phyloP scores from a whole-genome alignment of 2,888 invertebrate species.

The Allacma fusca region DNA sequence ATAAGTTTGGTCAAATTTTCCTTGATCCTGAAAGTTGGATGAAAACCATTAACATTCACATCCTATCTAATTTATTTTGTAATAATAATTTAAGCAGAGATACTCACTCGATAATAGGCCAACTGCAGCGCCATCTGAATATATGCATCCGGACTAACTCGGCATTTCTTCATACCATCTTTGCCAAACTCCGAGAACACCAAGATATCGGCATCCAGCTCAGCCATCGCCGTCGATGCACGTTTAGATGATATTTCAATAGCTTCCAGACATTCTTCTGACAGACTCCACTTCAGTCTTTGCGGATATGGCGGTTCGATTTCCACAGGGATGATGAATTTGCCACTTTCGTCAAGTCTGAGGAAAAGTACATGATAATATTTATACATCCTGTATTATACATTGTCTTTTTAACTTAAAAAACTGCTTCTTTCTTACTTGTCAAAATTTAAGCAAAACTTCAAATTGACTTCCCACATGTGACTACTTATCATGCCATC shows the following conservation, averaged over 20 bases:
- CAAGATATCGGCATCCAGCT: conserved; percentile 88
- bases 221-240: conserved; percentile 80
- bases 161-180: conserved; percentile 94
- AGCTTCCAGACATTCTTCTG: conserved; percentile 72
- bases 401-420: too few relatives aligned
- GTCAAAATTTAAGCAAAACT: neutral
- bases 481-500: conserved; percentile 72
- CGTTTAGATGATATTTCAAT: conserved; percentile 72
- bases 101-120: conserved; percentile 79
- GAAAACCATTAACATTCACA: neutral
- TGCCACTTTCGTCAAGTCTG: conserved; percentile 66
- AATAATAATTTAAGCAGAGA: too few relatives aligned
- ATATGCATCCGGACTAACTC: conserved; percentile 95
- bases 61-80: too few relatives aligned
- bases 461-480: neutral
- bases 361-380: too few relatives aligned
- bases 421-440: too few relatives aligned
- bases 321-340: conserved; percentile 65
- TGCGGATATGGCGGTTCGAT: conserved; percentile 82
- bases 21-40: conserved; percentile 74
- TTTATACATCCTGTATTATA: too few relatives aligned
- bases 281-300: conserved; percentile 88
- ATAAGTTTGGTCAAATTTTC: conserved; percentile 93
- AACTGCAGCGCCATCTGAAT: conserved; percentile 97
- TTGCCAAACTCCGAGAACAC: conserved; percentile 90